These are phyloP conservation scores for Carcinoscorpius rotundicauda DNA, from an alignment of 1,140 invertebrate species.

Conservation along the genomic window DNA sequence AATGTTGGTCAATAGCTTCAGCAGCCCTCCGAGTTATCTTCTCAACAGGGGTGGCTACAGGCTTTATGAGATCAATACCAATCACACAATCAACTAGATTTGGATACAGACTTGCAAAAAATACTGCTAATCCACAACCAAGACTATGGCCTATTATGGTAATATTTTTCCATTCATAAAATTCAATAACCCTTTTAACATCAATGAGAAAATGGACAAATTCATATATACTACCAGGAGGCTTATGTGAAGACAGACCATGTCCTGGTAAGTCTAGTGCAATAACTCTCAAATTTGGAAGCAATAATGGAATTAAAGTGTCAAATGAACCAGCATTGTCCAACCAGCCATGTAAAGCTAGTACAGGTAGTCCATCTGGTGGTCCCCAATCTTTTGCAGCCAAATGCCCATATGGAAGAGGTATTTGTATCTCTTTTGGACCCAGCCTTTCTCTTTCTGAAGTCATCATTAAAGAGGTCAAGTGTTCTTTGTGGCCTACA, in stretches of 20 bases:
- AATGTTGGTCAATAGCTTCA: slow-evolving; percentile 13
- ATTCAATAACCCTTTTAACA: slow-evolving; percentile 55
- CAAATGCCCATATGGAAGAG: slow-evolving; percentile 62
- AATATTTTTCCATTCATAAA: slow-evolving; percentile 66
- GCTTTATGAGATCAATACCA: slow-evolving; percentile 40
- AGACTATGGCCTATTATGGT: slow-evolving; percentile 34
- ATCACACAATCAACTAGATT: slow-evolving; percentile 41
- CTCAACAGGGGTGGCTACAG: slow-evolving; percentile 7
- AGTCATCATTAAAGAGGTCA: too few relatives aligned
- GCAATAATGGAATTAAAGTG: slow-evolving; percentile 53
- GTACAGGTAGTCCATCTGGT: slow-evolving; percentile 45
- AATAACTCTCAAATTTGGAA: slow-evolving; percentile 18
- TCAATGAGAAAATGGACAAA: slow-evolving; percentile 50
- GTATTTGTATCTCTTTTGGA: slow-evolving; percentile 44
- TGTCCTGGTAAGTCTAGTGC: slow-evolving; percentile 45
- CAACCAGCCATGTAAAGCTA: slow-evolving; percentile 67
- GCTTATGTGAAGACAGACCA: slow-evolving; percentile 63
- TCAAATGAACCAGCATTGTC: slow-evolving; percentile 83
- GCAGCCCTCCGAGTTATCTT: slow-evolving; percentile 6
- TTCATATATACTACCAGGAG: slow-evolving; percentile 59
- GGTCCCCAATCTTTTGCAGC: slow-evolving; percentile 56
- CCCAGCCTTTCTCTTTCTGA: too few relatives aligned
- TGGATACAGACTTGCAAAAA: slow-evolving; percentile 29
- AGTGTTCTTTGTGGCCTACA: too few relatives aligned
- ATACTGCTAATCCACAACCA: slow-evolving; percentile 29